phyloP scores from a whole-genome alignment of 2,113 vertebrate species.

The Tinamus guttatus region DNA sequence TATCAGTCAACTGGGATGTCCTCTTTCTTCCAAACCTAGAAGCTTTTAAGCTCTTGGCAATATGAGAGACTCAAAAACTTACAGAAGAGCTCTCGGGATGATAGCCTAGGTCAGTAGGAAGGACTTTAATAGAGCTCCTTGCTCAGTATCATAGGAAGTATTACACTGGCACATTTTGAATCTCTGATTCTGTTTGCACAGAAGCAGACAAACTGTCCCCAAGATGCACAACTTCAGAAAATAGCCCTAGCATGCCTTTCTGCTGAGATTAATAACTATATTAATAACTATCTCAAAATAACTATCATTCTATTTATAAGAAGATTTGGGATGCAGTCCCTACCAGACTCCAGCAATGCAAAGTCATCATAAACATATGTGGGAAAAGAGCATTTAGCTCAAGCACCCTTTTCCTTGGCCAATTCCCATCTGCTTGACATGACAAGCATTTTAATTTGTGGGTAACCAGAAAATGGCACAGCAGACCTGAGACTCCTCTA shows the following conservation, averaged over 20 bases:
- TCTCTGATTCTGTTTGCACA: background rate
- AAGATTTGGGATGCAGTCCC: background rate
- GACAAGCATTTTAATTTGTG: background rate
- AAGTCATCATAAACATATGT: background rate
- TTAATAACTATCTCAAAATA: background rate
- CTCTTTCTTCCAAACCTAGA: background rate
- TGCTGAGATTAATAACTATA: background rate
- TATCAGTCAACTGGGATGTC: background rate
- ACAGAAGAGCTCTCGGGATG: background rate
- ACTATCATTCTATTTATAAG: background rate
- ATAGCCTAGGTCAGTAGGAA: background rate
- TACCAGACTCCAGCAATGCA: background rate
- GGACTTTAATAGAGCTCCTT: background rate
- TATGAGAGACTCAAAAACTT: background rate
- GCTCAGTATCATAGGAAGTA: background rate
- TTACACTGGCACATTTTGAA: background rate
- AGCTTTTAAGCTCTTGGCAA: background rate
- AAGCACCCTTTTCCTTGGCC: background rate
- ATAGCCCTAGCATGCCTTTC: background rate
- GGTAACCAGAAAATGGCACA: background rate
- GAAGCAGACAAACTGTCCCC: background rate
- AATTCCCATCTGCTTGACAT: background rate
- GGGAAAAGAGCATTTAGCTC: background rate
- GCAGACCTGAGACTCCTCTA: background rate
- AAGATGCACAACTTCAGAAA: background rate